Base-by-base conservation (phyloP, 2,797 vertebrate genomes). In the Phrynocephalus forsythii region DNA sequence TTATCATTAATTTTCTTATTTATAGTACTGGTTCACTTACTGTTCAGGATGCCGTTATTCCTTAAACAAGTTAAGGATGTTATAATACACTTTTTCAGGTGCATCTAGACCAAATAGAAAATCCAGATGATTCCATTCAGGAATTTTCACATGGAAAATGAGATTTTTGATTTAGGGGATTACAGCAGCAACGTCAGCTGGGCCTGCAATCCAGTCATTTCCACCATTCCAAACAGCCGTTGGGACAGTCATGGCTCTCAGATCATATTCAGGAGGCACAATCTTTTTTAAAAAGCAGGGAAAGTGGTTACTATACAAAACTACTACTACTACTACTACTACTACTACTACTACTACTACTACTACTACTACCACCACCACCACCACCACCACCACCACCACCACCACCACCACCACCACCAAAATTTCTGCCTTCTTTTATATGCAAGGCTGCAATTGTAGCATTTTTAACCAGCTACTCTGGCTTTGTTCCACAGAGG, bases 71-170 rank as follows among this genome's bases (percentile, higher is more conserved):
- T 82, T 9, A 6, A 90, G 20, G 2, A 87, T 85, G 50, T 79
- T 38, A 66, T 72, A 15, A 82, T 90, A 90, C 38, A 90, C 1
- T 18, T 50, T 15, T 8, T 82, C 38, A 26, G 9, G n/a, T 24
- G 83, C 89, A 90, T 90, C 69, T 44, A 77, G 72, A 33, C 82
- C 77, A 60, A 26, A 80, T 77, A 98, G 96, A 50, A 98, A 98
- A 87, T 98, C 97, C 92, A 97, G 92, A 90, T 98, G 98, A n/a
- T 97, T 96, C 97, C 97, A 98, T 30, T 96, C 94, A 1, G 94
- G n/a, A 44, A 98, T 96, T 86, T 94, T 72, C n/a, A 96, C 95
- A 88, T 97, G 94, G 88, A 93, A 97, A 44, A 97, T 95, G 84
- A 98, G 88, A 75, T 97, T 96, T 28, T 95, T 79, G 26, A 98